These are phyloP conservation scores for Urocyon cinereoargenteus DNA, from an alignment of 2,797 vertebrate genomes.

Conservation along the genomic window DNA sequence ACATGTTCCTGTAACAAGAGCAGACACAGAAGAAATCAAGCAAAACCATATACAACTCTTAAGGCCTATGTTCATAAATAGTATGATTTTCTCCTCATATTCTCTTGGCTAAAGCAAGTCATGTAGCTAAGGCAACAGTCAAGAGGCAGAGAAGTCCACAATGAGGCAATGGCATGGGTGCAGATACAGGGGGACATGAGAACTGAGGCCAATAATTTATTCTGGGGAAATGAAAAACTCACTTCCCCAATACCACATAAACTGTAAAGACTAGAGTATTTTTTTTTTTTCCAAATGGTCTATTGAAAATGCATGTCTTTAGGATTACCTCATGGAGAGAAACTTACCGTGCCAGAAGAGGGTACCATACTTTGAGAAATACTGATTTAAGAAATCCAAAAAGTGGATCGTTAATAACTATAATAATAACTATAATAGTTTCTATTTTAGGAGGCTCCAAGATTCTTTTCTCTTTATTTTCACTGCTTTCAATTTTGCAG, in stretches of 20 bases:
- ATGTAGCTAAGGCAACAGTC: neutral
- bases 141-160: neutral
- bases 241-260: neutral
- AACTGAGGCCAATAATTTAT: neutral
- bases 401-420: neutral
- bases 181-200: neutral
- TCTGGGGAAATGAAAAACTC: neutral
- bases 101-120: neutral
- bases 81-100: neutral
- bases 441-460: neutral
- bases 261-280: neutral
- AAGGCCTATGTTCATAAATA: neutral
- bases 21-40: neutral
- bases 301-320: neutral
- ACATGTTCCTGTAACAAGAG: neutral
- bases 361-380: neutral
- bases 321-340: neutral
- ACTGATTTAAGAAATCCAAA: neutral
- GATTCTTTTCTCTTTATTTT: neutral
- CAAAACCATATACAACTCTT: neutral
- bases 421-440: neutral
- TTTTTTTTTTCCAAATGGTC: neutral
- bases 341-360: neutral
- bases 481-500: slow-evolving; percentile 10
- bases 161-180: neutral